Conservation (phyloP, 2,113 vertebrate genomes). For the Pomatostomus ruficeps region DNA sequence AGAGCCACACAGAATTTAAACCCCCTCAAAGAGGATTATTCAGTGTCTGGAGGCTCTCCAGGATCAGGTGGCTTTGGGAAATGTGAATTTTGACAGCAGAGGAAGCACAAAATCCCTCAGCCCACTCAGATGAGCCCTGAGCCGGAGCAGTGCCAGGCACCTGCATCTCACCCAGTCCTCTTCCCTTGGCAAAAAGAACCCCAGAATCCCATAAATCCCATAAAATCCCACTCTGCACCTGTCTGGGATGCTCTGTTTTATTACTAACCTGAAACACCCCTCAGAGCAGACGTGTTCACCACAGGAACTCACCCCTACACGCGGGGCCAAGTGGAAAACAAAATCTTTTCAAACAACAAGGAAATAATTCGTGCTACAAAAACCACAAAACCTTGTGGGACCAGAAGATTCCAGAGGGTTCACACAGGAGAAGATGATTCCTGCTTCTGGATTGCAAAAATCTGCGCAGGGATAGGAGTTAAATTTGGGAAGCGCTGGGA, state of each 20-base stretch:
- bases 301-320: not conserved
- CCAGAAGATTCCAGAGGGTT: conserved; percentile 12
- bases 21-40: not conserved
- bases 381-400: not conserved
- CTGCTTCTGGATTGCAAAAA: not conserved
- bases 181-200: not conserved
- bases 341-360: not conserved
- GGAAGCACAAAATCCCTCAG: not conserved
- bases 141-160: not conserved
- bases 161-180: not conserved
- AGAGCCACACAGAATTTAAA: not conserved
- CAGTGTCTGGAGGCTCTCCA: not conserved
- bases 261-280: not conserved
- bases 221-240: not conserved
- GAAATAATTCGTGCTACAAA: not conserved
- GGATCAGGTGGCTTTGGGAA: not conserved
- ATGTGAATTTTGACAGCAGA: not conserved
- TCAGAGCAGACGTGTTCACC: not conserved
- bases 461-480: not conserved
- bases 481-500: not conserved
- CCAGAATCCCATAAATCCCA: not conserved
- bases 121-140: fast-evolving
- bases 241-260: not conserved
- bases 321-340: not conserved
- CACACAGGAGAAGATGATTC: not conserved